Base-by-base conservation (phyloP, 2,113 vertebrate genomes). In the Chlamydotis undulata region DNA sequence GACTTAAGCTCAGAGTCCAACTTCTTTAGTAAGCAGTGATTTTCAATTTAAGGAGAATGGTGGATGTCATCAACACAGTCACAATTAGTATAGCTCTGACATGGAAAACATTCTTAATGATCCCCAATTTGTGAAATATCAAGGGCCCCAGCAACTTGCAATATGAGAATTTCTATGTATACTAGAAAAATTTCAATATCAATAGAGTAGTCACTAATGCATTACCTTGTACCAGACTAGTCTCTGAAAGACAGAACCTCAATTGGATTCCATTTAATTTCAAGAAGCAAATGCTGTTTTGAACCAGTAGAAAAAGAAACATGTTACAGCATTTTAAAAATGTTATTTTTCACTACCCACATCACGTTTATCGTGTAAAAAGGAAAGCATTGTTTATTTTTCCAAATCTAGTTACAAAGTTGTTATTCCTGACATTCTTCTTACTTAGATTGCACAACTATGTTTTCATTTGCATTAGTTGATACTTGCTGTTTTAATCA, bases 1-100 rank as follows among this genome's bases (percentile, higher is more conserved):
- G 94, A 97, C 95, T 98, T 98, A 98, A 93, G 92, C 87, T 96
- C 83, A 96, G 87, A 92, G 96, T 98, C 82, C 96, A 95, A 97
- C 94, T 96, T 97, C 95, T 97, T 97, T 98, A 97, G 94, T 96
- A 97, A 97, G 97, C 96, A 96, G 73, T 41, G 79, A 97, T 90
- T 96, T 95, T 95, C 91, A 91, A 64, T 96, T 93, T 97, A 96
- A 97, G 93, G 88, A 96, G 96, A 97, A 97, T 96, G 94, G 96
- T 97, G 97, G 96, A 98, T 97, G 96, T 94, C 93, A 97, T 96
- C 92, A 96, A 95, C 87, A 96, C 67, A 89, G 86, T 95, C 87
- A 97, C 96, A 97, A 96, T 96, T 97, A 95, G 49, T 93, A 96
- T 53, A 94, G 95, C 70, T 83, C 63, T 78, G 53, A 88, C 87